Evolutionary conservation across 1,140 invertebrate species (phyloP).

Genomic region (Drosophila kohkoa): DNA sequence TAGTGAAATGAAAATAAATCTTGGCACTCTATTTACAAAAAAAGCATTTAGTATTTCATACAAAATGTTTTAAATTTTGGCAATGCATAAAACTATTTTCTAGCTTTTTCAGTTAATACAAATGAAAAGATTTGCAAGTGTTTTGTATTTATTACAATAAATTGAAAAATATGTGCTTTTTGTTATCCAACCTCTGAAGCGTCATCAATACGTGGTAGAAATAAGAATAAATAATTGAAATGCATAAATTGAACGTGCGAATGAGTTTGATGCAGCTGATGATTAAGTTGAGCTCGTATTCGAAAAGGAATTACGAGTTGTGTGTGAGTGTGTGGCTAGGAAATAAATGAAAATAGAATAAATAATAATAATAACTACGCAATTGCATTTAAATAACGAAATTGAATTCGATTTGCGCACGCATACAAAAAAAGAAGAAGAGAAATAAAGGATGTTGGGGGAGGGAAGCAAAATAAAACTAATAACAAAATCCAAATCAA

Average conservation of each 20-base stretch:
- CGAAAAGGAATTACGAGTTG: constrained; percentile 11
- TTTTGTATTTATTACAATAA: too few species aligned
- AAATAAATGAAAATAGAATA: constrained; percentile 18
- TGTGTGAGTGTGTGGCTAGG: background rate
- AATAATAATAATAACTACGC: background rate
- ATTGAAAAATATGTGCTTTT: too few species aligned
- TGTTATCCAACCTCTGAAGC: background rate
- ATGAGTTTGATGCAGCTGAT: constrained; percentile 2
- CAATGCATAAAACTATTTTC: too few species aligned
- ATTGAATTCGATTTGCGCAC: constrained; percentile 6
- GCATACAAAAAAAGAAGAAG: too few species aligned
- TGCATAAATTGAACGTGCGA: background rate
- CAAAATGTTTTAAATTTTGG: too few species aligned
- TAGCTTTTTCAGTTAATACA: too few species aligned
- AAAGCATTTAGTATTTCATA: too few species aligned
- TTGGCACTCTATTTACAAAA: too few species aligned
- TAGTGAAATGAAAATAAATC: too few species aligned
- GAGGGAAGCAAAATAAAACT: constrained; percentile 1
- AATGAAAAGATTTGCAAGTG: too few species aligned
- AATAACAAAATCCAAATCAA: constrained; percentile 13
- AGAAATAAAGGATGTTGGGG: too few species aligned
- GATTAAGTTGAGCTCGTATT: constrained; percentile 10
- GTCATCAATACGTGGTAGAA: background rate
- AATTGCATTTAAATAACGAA: constrained; percentile 19
- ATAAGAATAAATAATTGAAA: constrained; percentile 5